Conservation (phyloP, 2,888 invertebrate genomes). For the Leistus spinibarbis region DNA sequence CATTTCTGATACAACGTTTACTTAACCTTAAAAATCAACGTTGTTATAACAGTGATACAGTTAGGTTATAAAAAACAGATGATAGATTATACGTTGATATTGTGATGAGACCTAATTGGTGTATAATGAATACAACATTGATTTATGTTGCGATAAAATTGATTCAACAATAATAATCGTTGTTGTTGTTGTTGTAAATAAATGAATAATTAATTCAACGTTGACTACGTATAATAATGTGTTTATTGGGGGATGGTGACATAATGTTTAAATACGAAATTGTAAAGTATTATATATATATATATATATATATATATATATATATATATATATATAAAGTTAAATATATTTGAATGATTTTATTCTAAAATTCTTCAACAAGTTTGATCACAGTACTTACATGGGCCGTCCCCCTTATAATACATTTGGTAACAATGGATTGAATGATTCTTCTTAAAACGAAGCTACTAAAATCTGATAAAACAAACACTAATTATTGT, state of each 20-base stretch:
- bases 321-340: slow-evolving; percentile 11
- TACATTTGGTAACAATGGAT: slow-evolving; percentile 22
- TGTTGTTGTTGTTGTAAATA: no score
- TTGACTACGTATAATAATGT: no score
- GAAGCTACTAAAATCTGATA: slow-evolving; percentile 16
- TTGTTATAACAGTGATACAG: no score
- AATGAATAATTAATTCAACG: no score
- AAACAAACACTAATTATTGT: slow-evolving; percentile 2
- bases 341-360: no score
- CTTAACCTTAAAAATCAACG: background rate
- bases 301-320: background rate
- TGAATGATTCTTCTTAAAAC: slow-evolving; percentile 22
- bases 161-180: no score
- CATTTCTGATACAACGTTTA: background rate
- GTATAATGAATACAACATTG: background rate
- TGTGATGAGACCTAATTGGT: no score
- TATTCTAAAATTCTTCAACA: background rate
- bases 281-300: background rate
- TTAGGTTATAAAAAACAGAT: no score
- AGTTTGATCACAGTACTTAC: slow-evolving; percentile 33
- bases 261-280: slow-evolving; percentile 1
- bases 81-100: no score
- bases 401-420: slow-evolving; percentile 19
- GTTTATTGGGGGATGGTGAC: no score
- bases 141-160: background rate